Evolutionary conservation across 35 echinoderm and acorn worm genomes (phyloP).

Genomic region (Amphiura filiformis): DNA sequence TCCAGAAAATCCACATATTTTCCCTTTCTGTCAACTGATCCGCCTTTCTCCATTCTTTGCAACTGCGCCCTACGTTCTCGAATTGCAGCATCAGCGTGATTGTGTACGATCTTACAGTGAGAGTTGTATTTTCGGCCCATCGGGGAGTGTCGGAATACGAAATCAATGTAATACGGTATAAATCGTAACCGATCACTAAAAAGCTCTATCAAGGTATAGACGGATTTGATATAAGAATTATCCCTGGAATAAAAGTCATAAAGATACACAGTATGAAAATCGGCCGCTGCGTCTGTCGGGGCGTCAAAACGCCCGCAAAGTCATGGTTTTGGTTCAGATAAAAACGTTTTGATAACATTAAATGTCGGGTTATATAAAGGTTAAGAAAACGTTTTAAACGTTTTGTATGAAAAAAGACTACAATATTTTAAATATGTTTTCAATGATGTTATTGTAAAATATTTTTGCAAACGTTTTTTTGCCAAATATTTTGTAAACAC

Average conservation of each 20-base stretch:
- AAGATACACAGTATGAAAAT: too few relatives aligned
- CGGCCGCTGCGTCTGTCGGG: too few relatives aligned
- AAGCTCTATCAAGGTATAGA: conserved; percentile 6
- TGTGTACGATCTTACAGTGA: conserved; percentile 9
- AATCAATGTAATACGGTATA: conserved; percentile 43
- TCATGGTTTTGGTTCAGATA: too few relatives aligned
- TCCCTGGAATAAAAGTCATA: background rate
- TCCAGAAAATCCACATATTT: conserved; percentile 51
- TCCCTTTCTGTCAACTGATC: background rate
- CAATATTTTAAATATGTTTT: too few relatives aligned
- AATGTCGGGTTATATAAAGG: too few relatives aligned
- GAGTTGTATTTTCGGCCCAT: conserved; percentile 3
- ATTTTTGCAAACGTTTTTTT: too few relatives aligned
- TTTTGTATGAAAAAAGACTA: too few relatives aligned
- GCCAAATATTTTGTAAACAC: too few relatives aligned
- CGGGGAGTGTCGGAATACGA: conserved; percentile 8
- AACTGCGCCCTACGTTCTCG: conserved; percentile 1
- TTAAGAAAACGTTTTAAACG: too few relatives aligned
- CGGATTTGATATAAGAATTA: conserved; percentile 27
- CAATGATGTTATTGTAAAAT: too few relatives aligned
- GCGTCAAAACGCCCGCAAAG: too few relatives aligned
- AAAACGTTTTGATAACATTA: too few relatives aligned
- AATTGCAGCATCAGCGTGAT: conserved; percentile 14
- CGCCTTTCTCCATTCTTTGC: background rate
- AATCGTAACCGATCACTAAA: conserved; percentile 14